These are phyloP conservation scores for Piscicola geometra DNA, from an alignment of 2,888 invertebrate genomes.

Conservation along the genomic window DNA sequence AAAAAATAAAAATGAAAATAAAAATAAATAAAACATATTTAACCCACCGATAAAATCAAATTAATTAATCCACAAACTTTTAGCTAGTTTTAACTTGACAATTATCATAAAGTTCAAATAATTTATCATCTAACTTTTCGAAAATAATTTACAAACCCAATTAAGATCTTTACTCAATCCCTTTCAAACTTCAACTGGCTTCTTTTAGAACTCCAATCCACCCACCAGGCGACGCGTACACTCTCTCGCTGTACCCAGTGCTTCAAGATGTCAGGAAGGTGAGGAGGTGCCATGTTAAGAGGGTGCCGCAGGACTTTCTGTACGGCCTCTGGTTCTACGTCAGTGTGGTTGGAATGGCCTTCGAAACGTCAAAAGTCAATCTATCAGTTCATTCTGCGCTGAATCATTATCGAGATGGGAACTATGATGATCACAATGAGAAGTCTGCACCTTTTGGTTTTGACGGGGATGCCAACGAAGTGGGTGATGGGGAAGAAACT, in stretches of 20 bases:
- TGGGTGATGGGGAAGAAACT: not conserved
- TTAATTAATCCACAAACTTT: too few relatives aligned
- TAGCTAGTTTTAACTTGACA: too few relatives aligned
- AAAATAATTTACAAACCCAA: too few relatives aligned
- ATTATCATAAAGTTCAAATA: too few relatives aligned
- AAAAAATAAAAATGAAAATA: too few relatives aligned
- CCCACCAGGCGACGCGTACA: conserved; percentile 48
- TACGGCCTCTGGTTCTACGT: conserved; percentile 50
- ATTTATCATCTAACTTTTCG: too few relatives aligned
- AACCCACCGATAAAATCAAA: too few relatives aligned
- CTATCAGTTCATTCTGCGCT: not conserved
- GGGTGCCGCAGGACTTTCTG: conserved; percentile 46
- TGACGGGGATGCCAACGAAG: not conserved
- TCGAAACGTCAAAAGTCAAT: conserved; percentile 32
- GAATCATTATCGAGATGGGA: not conserved
- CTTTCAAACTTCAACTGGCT: too few relatives aligned
- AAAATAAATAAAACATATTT: too few relatives aligned
- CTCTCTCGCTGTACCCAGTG: conserved; percentile 49
- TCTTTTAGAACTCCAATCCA: too few relatives aligned
- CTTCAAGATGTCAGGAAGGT: conserved; percentile 46
- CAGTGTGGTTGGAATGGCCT: conserved; percentile 44
- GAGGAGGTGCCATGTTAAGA: conserved; percentile 50
- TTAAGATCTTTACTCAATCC: too few relatives aligned
- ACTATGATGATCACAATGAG: not conserved
- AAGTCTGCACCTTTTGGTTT: not conserved